These are phyloP conservation scores for Polydesmus complanatus DNA, from an alignment of 2,888 invertebrate genomes.

Conservation along the genomic window DNA sequence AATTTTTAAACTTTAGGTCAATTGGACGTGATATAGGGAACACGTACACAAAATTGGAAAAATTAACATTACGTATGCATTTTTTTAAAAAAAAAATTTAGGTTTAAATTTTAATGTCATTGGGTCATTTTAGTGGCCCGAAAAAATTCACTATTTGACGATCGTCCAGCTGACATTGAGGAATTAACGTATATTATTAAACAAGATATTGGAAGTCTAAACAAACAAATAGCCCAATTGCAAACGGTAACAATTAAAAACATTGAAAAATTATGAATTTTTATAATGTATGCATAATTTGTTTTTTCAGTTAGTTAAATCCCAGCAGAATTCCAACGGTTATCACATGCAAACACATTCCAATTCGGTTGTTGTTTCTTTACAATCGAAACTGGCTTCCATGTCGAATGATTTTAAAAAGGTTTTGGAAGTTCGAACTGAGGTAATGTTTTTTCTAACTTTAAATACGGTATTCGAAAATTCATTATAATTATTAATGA, in stretches of 20 bases:
- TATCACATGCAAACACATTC: constrained; percentile 81
- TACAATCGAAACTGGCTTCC: constrained; percentile 85
- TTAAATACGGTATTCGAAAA: not conserved
- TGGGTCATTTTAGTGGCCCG: constrained; percentile 68
- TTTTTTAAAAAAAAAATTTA: not conserved
- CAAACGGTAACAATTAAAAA: too few species aligned
- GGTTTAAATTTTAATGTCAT: not conserved
- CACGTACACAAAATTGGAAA: constrained; percentile 93
- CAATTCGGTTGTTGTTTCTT: constrained; percentile 77
- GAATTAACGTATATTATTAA: constrained; percentile 94
- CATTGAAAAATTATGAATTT: not conserved
- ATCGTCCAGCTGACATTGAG: constrained; percentile 89
- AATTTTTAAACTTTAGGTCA: constrained; percentile 41
- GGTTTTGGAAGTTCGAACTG: constrained; percentile 91
- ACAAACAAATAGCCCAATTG: constrained; percentile 85
- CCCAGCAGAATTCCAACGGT: constrained; percentile 34
- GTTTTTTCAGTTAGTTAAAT: constrained; percentile 24
- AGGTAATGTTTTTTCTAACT: constrained; percentile 38
- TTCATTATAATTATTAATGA: constrained; percentile 7
- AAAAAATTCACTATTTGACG: constrained; percentile 91
- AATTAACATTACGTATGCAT: constrained; percentile 78
- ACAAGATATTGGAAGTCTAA: constrained; percentile 84
- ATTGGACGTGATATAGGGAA: constrained; percentile 90
- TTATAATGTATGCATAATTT: constrained; percentile 13
- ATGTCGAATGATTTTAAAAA: constrained; percentile 97